Evolutionary conservation across 1,140 invertebrate species (phyloP), one percentile per base, ranked within the genome.

Genomic region (Agraylea sexmaculata): DNA sequence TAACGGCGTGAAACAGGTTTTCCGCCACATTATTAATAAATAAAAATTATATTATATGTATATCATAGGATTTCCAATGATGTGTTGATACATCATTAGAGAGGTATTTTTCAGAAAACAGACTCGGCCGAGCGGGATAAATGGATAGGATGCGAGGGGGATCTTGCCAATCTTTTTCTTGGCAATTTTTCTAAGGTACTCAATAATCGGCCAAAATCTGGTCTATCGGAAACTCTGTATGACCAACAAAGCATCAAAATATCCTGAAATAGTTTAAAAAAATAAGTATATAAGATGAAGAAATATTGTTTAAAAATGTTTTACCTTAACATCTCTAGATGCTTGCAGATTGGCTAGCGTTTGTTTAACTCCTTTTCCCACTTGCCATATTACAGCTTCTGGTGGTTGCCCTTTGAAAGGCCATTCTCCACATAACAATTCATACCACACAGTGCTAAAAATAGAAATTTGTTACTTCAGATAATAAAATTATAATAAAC

Each of bases 191-290:
- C 85, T 43, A 99, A 72, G 30, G 82, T 81, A 43, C 80, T 81
- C 41, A 90, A 70, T 25, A 98, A 67, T 44, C 78, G 75, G 40
- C 77, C 74, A 66, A 98, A 99, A 54, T 94, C 87, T 0, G 89
- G 89, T 45, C 95, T 73, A 54, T 90, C 85, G 32, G 74, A 69
- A 8, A 80, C 66, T 36, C 79, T 75, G 59, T 81, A 94, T 28
- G 87, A 77, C 94, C 95, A 99, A 62, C 95, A 99, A 46, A 81
- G 70, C 85, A 97, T 92, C 46, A 99, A 64, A 55, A 99, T 87
- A 57, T 97, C 92, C 87, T 94, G 59, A 42, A 71, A 70, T 49
- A 45, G 50, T 41, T 43, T 52, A 43, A 54, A 53, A 40, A 44
- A 35, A 16, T 20, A 8, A 8, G 12, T 19, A 15, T 34, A 33